Conservation (phyloP, 2,888 invertebrate species). For the Sarcophaga carnaria region DNA sequence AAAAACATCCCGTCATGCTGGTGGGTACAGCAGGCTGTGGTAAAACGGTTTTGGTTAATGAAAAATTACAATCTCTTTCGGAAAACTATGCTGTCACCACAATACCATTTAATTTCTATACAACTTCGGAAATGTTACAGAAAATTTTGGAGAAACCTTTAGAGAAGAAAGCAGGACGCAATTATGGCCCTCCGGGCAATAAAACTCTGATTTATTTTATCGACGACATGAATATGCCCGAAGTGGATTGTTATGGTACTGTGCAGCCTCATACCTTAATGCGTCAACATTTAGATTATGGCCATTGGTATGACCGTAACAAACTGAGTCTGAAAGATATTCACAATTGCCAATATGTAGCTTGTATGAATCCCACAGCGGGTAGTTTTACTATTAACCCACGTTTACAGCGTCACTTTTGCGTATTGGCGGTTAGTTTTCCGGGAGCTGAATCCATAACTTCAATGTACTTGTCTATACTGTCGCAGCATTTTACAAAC, state of each 20-base stretch:
- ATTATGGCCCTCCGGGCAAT: slow-evolving; percentile 97
- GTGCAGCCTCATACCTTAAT: slow-evolving; percentile 98
- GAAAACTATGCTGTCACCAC: slow-evolving; percentile 95
- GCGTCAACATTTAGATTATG: slow-evolving; percentile 96
- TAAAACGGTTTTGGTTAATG: slow-evolving; percentile 92
- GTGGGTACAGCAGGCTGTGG: slow-evolving; percentile 97
- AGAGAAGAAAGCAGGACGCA: slow-evolving; percentile 97
- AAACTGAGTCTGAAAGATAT: slow-evolving; percentile 95
- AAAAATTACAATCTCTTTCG: slow-evolving; percentile 87
- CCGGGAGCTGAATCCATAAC: slow-evolving; percentile 91
- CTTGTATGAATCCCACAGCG: slow-evolving; percentile 99
- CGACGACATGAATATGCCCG: slow-evolving; percentile 99
- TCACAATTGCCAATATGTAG: slow-evolving; percentile 97
- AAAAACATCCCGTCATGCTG: slow-evolving; percentile 95
- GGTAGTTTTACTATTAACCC: slow-evolving; percentile 98
- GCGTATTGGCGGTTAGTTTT: slow-evolving; percentile 92
- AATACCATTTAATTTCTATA: slow-evolving; percentile 98
- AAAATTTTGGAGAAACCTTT: slow-evolving; percentile 96
- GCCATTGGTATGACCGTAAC: slow-evolving; percentile 96
- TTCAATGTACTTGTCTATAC: slow-evolving; percentile 93
- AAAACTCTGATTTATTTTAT: slow-evolving; percentile 97
- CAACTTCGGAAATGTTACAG: slow-evolving; percentile 96
- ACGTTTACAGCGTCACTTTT: slow-evolving; percentile 94
- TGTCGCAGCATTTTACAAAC: slow-evolving; percentile 92
- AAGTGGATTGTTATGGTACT: slow-evolving; percentile 94